Conservation (phyloP, 2,113 vertebrate species). For the Leucoraja erinaceus region DNA sequence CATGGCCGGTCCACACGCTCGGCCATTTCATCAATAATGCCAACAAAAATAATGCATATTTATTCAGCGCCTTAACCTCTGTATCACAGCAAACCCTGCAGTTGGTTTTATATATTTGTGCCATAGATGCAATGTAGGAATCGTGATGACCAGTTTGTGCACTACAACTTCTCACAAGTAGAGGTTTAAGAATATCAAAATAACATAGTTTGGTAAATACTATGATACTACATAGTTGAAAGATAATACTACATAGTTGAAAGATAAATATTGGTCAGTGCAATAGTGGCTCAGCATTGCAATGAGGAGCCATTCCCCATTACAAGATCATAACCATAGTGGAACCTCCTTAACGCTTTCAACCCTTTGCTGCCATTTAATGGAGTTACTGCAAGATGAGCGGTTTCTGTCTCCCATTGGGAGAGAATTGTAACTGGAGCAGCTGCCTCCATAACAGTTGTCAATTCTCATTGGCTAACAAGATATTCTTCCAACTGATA, state of each 20-base stretch:
- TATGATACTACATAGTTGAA: too few species aligned
- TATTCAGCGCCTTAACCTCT: not conserved
- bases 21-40: too few species aligned
- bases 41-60: not conserved
- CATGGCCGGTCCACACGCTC: too few species aligned
- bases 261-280: not conserved
- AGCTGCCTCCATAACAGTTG: not conserved
- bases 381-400: not conserved
- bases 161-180: not conserved
- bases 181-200: not conserved
- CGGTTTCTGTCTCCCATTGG: not conserved
- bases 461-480: not conserved
- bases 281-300: not conserved
- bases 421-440: not conserved
- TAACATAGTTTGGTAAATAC: not conserved
- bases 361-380: not conserved
- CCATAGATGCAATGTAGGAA: not conserved
- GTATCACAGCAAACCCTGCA: not conserved
- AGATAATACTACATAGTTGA: not conserved
- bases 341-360: not conserved
- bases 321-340: not conserved
- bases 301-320: not conserved
- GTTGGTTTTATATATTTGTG: not conserved
- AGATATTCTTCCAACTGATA: not conserved
- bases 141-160: not conserved